phyloP scores from a whole-genome alignment of 2,113 vertebrate genomes.

The Archilochus colubris region DNA sequence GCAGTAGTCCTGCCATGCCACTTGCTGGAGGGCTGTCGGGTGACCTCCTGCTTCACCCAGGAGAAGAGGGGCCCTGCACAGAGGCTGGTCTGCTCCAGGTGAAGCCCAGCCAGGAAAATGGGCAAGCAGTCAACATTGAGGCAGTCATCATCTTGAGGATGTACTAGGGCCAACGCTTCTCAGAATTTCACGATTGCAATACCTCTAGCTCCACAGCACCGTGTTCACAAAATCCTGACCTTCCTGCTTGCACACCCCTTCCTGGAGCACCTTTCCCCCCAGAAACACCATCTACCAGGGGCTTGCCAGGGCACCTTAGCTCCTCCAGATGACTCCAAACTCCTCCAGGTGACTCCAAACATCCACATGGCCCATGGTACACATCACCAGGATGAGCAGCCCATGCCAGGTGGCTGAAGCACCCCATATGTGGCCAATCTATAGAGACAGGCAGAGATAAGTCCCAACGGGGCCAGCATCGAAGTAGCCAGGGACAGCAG shows the following conservation, averaged over 20 bases:
- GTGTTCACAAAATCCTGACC: background rate
- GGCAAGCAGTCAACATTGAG: background rate
- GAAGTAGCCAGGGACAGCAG: accelerated
- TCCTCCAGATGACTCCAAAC: background rate
- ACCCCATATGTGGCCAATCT: accelerated
- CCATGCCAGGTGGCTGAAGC: background rate
- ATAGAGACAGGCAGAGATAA: background rate
- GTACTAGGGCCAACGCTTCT: background rate
- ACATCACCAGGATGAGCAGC: slow-evolving; percentile 3
- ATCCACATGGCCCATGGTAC: background rate
- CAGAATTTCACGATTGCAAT: background rate
- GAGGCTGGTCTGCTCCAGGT: background rate
- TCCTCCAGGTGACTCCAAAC: background rate
- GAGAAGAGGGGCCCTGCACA: background rate
- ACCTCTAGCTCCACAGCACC: background rate
- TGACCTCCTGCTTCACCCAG: background rate
- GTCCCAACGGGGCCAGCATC: accelerated
- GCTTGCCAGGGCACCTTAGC: background rate
- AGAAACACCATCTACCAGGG: slow-evolving; percentile 7
- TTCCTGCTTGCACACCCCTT: background rate
- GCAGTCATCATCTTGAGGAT: slow-evolving; percentile 17
- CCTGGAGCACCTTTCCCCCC: background rate
- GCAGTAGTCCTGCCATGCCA: background rate
- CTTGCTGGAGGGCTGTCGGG: background rate
- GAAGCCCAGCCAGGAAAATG: background rate